Percentiles rank a stretch among this genome's conserved stretches.
Evolutionary conservation across 1,140 invertebrate species (phyloP).

Genomic region (Drosophila bifasciata): DNA sequence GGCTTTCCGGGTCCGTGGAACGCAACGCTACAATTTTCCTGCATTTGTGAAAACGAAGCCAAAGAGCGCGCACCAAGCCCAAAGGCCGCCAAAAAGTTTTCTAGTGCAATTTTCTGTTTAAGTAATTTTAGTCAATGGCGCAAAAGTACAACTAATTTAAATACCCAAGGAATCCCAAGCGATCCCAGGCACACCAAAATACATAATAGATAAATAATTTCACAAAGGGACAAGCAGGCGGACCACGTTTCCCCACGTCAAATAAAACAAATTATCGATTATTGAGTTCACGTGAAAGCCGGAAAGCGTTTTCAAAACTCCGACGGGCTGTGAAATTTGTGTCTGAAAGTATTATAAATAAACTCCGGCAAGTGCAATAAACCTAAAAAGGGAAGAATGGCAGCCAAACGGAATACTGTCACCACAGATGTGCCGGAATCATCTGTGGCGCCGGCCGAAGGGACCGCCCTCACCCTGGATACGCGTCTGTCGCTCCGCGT

Average conservation of each 20-base stretch:
- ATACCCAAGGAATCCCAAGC: background rate
- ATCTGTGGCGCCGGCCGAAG: slow-evolving; percentile 38
- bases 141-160: slow-evolving; percentile 4
- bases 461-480: slow-evolving; percentile 59
- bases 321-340: slow-evolving; percentile 44
- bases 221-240: slow-evolving; percentile 39
- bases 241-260: slow-evolving; percentile 7
- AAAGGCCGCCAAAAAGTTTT: slow-evolving; percentile 46
- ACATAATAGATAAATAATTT: background rate
- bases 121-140: slow-evolving; percentile 39
- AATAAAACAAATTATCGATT: slow-evolving; percentile 55
- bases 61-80: slow-evolving; percentile 50
- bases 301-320: slow-evolving; percentile 5
- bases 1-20: background rate
- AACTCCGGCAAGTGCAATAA: slow-evolving; percentile 4
- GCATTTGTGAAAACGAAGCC: slow-evolving; percentile 55
- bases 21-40: slow-evolving; percentile 9
- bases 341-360: slow-evolving; percentile 7
- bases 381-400: slow-evolving; percentile 27
- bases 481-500: slow-evolving; percentile 65
- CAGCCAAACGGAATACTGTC: slow-evolving; percentile 59
- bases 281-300: slow-evolving; percentile 21
- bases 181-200: background rate
- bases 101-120: slow-evolving; percentile 63
- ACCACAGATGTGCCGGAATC: slow-evolving; percentile 60